Conservation (phyloP, 2,888 invertebrate genomes). For the Agrotis ipsilon region DNA sequence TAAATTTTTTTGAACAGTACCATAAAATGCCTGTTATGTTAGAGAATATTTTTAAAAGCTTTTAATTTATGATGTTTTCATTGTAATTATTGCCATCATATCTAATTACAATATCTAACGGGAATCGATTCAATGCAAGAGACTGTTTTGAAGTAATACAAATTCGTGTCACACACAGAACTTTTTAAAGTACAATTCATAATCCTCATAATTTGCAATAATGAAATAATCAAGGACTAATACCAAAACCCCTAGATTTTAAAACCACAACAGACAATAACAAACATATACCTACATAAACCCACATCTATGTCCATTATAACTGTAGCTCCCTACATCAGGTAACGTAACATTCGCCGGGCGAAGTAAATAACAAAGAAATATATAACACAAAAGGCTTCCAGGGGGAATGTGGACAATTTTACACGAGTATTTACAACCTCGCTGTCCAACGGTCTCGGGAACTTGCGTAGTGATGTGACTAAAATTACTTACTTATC, state of each 20-base stretch:
- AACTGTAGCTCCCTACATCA: slow-evolving; percentile 63
- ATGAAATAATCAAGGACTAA: not conserved
- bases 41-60: no score
- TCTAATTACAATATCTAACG: no score
- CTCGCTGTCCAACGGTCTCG: slow-evolving; percentile 90
- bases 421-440: slow-evolving; percentile 91
- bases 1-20: no score
- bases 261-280: slow-evolving; percentile 1
- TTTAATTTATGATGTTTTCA: no score
- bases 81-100: no score
- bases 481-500: slow-evolving; percentile 29
- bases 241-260: not conserved
- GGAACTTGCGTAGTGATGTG: slow-evolving; percentile 83
- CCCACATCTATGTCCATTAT: slow-evolving; percentile 46
- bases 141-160: no score
- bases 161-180: no score
- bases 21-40: no score
- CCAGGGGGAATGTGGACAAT: slow-evolving; percentile 90
- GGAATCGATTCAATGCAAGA: no score
- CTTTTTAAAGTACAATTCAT: no score
- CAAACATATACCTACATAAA: slow-evolving; percentile 11
- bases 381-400: slow-evolving; percentile 87
- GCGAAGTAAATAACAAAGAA: slow-evolving; percentile 89
- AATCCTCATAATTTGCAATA: no score
- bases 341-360: slow-evolving; percentile 67